A percentile compares a stretch with the other conserved stretches of the same genome.
These are phyloP conservation scores for Mylabris phalerata DNA, from an alignment of 1,140 invertebrate genomes.

Conservation along the genomic window DNA sequence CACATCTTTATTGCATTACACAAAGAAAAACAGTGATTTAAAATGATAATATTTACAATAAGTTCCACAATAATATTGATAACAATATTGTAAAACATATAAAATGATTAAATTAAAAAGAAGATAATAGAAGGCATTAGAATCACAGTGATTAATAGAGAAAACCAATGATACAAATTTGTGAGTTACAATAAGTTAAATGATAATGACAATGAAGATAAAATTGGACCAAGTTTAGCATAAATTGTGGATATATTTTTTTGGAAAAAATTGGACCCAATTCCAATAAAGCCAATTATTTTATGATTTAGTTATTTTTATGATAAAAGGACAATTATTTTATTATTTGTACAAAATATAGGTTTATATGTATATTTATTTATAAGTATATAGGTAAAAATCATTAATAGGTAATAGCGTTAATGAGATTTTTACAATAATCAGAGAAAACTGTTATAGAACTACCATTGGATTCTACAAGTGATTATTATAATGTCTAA, in stretches of 20 bases:
- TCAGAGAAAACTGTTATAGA: not conserved
- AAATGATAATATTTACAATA: constrained; percentile 18
- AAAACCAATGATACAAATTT: constrained; percentile 6
- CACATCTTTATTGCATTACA: constrained; percentile 24
- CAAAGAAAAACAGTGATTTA: constrained; percentile 23
- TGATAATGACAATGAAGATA: too few relatives aligned
- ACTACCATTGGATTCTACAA: not conserved
- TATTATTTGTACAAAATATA: not conserved
- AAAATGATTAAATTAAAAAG: not conserved
- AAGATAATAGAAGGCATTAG: constrained; percentile 18
- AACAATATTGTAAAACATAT: constrained; percentile 5
- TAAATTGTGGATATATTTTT: not conserved
- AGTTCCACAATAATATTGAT: constrained; percentile 15
- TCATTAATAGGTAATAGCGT: not conserved
- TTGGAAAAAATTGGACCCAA: not conserved
- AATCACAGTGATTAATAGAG: constrained; percentile 23
- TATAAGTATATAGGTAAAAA: too few relatives aligned
- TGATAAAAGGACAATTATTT: not conserved
- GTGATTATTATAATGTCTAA: too few relatives aligned
- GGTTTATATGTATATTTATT: too few relatives aligned
- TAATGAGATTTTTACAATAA: not conserved
- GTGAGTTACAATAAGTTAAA: not conserved
- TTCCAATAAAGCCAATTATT: not conserved
- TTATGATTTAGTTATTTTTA: not conserved
- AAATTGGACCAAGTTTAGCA: too few relatives aligned